phyloP scores from a whole-genome alignment of 2,113 vertebrate species.

The Megalops atlanticus region DNA sequence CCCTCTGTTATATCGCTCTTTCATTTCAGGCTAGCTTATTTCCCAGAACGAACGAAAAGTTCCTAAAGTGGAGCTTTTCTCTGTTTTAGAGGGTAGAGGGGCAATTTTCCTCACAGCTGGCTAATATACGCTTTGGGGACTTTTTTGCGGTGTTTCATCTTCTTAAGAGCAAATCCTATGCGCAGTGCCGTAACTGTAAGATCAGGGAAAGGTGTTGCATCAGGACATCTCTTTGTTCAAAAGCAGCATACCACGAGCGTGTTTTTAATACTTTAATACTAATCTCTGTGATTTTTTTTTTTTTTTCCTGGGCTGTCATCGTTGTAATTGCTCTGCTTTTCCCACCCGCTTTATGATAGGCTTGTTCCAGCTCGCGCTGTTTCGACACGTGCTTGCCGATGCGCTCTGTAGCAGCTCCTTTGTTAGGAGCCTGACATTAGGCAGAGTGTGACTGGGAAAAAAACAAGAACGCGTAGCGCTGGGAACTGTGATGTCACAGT shows the following conservation, averaged over 20 bases:
- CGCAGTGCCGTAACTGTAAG: too few species aligned
- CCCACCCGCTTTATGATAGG: not conserved
- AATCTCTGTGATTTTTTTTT: too few species aligned
- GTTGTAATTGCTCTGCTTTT: not conserved
- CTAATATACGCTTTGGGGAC: not conserved
- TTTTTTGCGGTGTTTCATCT: not conserved
- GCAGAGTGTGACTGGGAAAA: conserved; percentile 19
- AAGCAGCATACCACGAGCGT: not conserved
- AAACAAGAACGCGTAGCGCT: not conserved
- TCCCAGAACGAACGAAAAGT: not conserved
- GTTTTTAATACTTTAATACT: too few species aligned
- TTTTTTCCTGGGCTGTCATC: too few species aligned
- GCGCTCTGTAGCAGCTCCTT: not conserved
- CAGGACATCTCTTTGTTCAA: not conserved
- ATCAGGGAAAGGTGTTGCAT: not conserved
- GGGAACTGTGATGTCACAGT: not conserved
- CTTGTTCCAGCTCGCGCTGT: not conserved
- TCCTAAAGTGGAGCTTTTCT: not conserved
- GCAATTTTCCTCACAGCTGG: not conserved
- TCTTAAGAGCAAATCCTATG: not conserved
- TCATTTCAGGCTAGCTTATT: not conserved
- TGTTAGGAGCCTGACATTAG: conserved; percentile 41
- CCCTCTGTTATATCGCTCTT: not conserved
- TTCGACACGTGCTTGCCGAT: not conserved
- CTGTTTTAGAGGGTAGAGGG: not conserved